Conservation (phyloP, 2,113 vertebrate species). For the Phalacrocorax aristotelis region DNA sequence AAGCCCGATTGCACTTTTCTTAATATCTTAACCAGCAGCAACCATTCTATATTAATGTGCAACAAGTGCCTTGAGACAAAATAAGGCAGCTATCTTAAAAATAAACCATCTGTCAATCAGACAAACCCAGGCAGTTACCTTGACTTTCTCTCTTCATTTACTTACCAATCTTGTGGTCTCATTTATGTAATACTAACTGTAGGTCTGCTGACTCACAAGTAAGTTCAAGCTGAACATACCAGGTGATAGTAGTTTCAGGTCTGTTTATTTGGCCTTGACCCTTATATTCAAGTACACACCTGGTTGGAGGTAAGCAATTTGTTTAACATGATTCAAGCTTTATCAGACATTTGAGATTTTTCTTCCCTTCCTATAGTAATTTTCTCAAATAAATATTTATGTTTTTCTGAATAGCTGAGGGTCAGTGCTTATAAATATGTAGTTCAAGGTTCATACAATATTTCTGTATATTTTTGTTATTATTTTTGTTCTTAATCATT, state of each 20-base stretch:
- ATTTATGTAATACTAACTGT: background rate
- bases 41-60: background rate
- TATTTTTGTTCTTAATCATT: background rate
- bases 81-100: background rate
- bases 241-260: background rate
- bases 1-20: background rate
- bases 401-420: background rate
- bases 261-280: background rate
- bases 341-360: background rate
- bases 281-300: background rate
- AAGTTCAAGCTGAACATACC: background rate
- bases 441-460: background rate
- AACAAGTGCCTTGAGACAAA: background rate
- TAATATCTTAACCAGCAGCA: background rate
- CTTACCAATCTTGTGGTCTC: background rate
- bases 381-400: background rate
- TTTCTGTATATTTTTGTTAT: background rate
- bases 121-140: background rate
- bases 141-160: background rate
- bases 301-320: background rate
- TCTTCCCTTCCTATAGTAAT: background rate
- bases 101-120: background rate
- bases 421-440: background rate
- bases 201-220: background rate
- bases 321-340: background rate